Conservation (phyloP, 1,140 invertebrate genomes). For the Galendromus occidentalis region DNA sequence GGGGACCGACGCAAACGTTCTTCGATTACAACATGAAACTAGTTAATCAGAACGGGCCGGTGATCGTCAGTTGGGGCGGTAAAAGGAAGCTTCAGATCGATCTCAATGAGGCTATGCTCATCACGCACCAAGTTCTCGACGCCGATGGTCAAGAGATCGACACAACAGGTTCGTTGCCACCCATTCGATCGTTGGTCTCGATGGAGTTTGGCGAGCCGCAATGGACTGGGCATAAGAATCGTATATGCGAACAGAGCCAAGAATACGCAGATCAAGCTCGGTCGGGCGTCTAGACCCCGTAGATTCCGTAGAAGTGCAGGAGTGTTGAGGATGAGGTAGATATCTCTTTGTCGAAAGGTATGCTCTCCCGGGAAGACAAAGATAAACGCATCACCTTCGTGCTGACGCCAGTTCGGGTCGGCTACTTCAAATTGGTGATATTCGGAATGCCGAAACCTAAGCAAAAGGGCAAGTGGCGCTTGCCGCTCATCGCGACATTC, state of each 20-base stretch:
- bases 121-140: slow-evolving; percentile 24
- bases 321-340: too few relatives aligned
- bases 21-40: slow-evolving; percentile 25
- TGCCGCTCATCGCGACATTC: slow-evolving; percentile 25
- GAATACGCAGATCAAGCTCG: too few relatives aligned
- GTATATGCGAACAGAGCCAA: too few relatives aligned
- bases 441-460: slow-evolving; percentile 27
- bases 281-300: too few relatives aligned
- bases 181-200: too few relatives aligned
- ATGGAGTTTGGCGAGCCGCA: too few relatives aligned
- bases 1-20: slow-evolving; percentile 26
- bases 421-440: slow-evolving; percentile 26
- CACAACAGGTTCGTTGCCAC: slow-evolving; percentile 15
- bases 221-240: too few relatives aligned
- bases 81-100: slow-evolving; percentile 23
- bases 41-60: slow-evolving; percentile 23
- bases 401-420: slow-evolving; percentile 24
- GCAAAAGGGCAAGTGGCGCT: slow-evolving; percentile 24
- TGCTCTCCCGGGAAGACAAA: slow-evolving; percentile 22
- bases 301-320: neutral
- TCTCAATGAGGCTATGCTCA: slow-evolving; percentile 21
- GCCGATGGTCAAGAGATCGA: slow-evolving; percentile 22
- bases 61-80: slow-evolving; percentile 26
- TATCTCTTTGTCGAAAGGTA: slow-evolving; percentile 17
- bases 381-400: slow-evolving; percentile 23